Evolutionary conservation across 2,888 invertebrate genomes (phyloP).

Genomic region (Orthonevra nobilis): DNA sequence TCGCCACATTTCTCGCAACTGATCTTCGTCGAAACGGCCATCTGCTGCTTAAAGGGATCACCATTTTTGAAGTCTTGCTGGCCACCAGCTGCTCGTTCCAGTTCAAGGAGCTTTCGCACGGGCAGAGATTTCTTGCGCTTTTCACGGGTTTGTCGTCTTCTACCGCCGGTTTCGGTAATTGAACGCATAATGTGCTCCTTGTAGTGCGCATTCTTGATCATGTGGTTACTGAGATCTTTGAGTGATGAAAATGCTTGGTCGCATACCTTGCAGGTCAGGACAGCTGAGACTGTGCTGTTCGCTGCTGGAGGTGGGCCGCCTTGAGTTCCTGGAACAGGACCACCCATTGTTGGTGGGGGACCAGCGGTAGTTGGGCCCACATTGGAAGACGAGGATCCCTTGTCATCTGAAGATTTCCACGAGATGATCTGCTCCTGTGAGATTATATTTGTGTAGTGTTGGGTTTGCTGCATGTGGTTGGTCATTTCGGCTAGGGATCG

Average conservation of each 20-base stretch:
- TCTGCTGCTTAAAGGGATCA: slow-evolving; percentile 80
- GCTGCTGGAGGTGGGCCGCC: slow-evolving; percentile 72
- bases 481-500: slow-evolving; percentile 98
- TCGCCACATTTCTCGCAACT: slow-evolving; percentile 98
- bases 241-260: slow-evolving; percentile 97
- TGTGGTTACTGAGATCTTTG: slow-evolving; percentile 97
- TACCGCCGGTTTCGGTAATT: slow-evolving; percentile 90
- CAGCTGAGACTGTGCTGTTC: slow-evolving; percentile 92
- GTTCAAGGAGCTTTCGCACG: slow-evolving; percentile 92
- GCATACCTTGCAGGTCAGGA: slow-evolving; percentile 97
- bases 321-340: slow-evolving; percentile 60
- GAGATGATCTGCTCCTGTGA: slow-evolving; percentile 98
- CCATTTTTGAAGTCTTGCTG: slow-evolving; percentile 94
- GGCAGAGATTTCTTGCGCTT: slow-evolving; percentile 96
- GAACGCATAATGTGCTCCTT: slow-evolving; percentile 97
- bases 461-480: slow-evolving; percentile 98
- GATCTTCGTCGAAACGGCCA: slow-evolving; percentile 86
- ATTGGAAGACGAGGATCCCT: slow-evolving; percentile 79
- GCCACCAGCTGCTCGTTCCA: slow-evolving; percentile 86
- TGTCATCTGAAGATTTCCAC: slow-evolving; percentile 95
- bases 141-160: slow-evolving; percentile 91
- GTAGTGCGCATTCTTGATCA: slow-evolving; percentile 98
- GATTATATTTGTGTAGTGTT: slow-evolving; percentile 98
- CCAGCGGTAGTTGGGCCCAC: slow-evolving; percentile 66
- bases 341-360: slow-evolving; percentile 46